phyloP scores from a whole-genome alignment of 2,888 invertebrate genomes.

The Augiades crinisus region DNA sequence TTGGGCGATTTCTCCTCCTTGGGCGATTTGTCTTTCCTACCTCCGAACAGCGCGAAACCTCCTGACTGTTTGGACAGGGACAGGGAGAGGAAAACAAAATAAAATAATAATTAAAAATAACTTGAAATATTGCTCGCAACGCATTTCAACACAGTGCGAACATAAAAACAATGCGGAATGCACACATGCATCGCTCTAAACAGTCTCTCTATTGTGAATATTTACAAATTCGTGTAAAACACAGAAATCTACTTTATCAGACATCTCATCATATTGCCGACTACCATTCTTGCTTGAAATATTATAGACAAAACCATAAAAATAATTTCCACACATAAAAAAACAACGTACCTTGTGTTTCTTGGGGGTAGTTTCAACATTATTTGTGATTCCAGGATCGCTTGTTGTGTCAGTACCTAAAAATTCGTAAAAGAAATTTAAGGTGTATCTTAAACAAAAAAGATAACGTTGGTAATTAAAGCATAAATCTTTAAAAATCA shows the following conservation, averaged over 20 bases:
- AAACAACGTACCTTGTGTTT: conserved; percentile 61
- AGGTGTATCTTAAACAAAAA: neutral
- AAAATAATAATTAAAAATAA: conserved; percentile 59
- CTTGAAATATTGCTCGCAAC: conserved; percentile 33
- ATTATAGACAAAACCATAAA: conserved; percentile 33
- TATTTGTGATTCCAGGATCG: conserved; percentile 72
- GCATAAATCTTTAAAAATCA: too few species aligned
- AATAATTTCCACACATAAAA: neutral
- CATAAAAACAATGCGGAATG: conserved; percentile 44
- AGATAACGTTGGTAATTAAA: too few species aligned
- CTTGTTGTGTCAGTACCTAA: conserved; percentile 76
- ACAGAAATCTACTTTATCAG: conserved; percentile 44
- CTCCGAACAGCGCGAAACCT: conserved; percentile 68
- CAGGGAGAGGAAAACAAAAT: conserved; percentile 61
- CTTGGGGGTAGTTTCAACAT: conserved; percentile 73
- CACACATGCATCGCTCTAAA: conserved; percentile 52
- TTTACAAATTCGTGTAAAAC: conserved; percentile 60
- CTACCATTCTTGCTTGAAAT: conserved; percentile 57
- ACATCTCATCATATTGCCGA: conserved; percentile 36
- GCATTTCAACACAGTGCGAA: conserved; percentile 41
- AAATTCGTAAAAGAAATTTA: conserved; percentile 28
- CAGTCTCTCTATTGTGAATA: conserved; percentile 59
- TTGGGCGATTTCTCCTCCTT: conserved; percentile 72
- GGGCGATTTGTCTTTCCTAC: conserved; percentile 68
- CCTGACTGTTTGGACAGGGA: conserved; percentile 55